Evolutionary conservation across 2,888 invertebrate species (phyloP), one percentile per base, ranked within the genome.

Genomic region (Leptinotarsa peninsularis): DNA sequence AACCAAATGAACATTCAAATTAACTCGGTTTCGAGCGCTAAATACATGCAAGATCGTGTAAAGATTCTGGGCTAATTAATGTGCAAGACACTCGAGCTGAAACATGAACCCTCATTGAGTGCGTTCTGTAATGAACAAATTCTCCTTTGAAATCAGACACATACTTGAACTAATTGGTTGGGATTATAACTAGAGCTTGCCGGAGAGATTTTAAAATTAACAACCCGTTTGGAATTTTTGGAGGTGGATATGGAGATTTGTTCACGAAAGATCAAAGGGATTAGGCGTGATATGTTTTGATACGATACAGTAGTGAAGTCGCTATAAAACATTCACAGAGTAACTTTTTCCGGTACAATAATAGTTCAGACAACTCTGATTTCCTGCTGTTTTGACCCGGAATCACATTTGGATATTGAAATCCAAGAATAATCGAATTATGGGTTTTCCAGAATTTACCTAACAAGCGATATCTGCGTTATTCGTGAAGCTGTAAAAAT

Each of bases 161-260:
- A 27, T 60, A 17, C 63, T 70, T 21, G 58, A 70, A 70, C 70
- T 70, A 70, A 70, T 70, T 70, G 70, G 58, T 18, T 18, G 50
- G 58, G 58, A 58, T 70, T 70, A 54, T 58, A 43, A 13, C 43
- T 7, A n/a, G 18, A 49, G 49, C n/a, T 23, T 49, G 58, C 21
- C 49, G 5, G 49, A 49, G 23, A 23, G 23, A 33, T 58, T 58
- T 49, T 49, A 56, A 70, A 56, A 70, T 70, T 56, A 58, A 43
- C 58, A 68, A n/a, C 4, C 21, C 50, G 18, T 70, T 58, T 49
- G 27, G 21, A 70, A 70, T 43, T 17, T 21, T 23, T 17, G 70
- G 70, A 58, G 58, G 49, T 60, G 58, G 58, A 43, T 58, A 56
- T 15, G 33, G 70, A 70, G 58, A 70, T 70, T 58, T 49, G 49